A percentile compares a stretch with the other conserved stretches of the same genome.
Evolutionary conservation across 2,797 vertebrate genomes (phyloP).

Genomic region (Eospalax fontanierii): DNA sequence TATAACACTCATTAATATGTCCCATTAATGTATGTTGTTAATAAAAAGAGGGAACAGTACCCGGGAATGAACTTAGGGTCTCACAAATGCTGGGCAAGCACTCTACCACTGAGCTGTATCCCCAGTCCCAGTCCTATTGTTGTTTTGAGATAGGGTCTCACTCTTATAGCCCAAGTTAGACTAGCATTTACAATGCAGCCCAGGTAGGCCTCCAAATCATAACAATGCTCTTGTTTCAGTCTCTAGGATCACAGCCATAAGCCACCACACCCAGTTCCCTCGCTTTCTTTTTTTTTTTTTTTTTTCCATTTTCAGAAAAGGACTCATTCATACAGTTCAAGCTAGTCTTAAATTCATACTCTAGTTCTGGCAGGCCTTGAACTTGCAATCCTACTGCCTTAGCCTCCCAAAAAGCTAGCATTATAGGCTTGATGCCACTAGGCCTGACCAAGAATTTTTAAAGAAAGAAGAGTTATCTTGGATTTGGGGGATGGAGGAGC

Average conservation of each 20-base stretch:
- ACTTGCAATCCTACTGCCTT: not conserved
- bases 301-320: not conserved
- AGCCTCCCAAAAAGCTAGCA: not conserved
- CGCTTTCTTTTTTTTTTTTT: not conserved
- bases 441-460: not conserved
- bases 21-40: too few relatives aligned
- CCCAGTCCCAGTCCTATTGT: not conserved
- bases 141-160: not conserved
- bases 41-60: too few relatives aligned
- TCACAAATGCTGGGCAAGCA: too few relatives aligned
- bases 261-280: not conserved
- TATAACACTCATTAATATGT: too few relatives aligned
- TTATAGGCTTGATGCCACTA: not conserved
- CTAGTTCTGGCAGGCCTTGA: not conserved
- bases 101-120: not conserved
- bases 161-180: not conserved
- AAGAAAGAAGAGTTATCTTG: too few relatives aligned
- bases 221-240: not conserved
- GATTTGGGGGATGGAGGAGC: not conserved
- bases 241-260: not conserved
- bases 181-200: not conserved
- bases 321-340: not conserved
- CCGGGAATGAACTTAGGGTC: too few relatives aligned
- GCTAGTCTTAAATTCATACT: not conserved
- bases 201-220: not conserved